Percentiles rank a stretch among this genome's conserved stretches.
These are phyloP conservation scores for Rhagoletis zephyria DNA, from an alignment of 1,140 invertebrate species.

Conservation along the genomic window DNA sequence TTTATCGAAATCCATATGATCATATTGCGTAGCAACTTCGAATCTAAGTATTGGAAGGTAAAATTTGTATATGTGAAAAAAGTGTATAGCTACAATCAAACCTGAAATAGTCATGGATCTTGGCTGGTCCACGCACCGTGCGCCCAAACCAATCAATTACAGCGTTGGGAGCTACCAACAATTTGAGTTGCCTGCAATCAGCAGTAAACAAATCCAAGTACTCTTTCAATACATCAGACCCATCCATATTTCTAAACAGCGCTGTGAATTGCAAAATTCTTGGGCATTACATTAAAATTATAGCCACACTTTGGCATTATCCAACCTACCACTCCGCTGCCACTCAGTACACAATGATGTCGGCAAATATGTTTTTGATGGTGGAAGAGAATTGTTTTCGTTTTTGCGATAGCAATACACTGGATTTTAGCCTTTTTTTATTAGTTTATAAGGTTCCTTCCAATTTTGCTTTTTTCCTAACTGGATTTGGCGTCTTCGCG, in stretches of 20 bases:
- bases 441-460: no score
- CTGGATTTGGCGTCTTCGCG: no score
- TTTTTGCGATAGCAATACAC: no score
- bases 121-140: slow-evolving; percentile 52
- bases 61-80: background rate
- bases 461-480: no score
- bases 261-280: background rate
- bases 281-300: no score
- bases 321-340: background rate
- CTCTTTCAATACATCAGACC: slow-evolving; percentile 41
- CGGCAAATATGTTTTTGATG: no score
- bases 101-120: slow-evolving; percentile 58
- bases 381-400: no score
- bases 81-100: background rate
- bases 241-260: background rate
- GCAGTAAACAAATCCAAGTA: slow-evolving; percentile 56
- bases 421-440: no score
- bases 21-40: slow-evolving; percentile 53
- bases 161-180: slow-evolving; percentile 56
- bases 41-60: slow-evolving; percentile 15
- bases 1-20: slow-evolving; percentile 45
- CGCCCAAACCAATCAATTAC: slow-evolving; percentile 59
- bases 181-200: slow-evolving; percentile 53
- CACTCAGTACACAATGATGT: background rate
- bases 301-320: no score